phyloP scores from a whole-genome alignment of 2,888 invertebrate genomes.

The Cynaeus angustus region DNA sequence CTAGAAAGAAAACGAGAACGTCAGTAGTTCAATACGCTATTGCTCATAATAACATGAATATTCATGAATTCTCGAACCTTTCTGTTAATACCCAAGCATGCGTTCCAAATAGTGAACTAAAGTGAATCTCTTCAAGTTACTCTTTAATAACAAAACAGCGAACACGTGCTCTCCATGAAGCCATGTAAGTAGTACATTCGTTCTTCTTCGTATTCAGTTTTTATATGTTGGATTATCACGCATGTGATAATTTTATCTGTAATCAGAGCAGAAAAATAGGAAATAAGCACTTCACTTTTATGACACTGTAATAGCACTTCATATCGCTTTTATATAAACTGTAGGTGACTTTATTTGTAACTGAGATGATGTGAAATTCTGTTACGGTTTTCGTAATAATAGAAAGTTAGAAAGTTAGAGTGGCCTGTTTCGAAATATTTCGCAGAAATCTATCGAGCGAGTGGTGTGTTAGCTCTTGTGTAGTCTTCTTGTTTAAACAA shows the following conservation, averaged over 20 bases:
- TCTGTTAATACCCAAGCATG: constrained; percentile 5
- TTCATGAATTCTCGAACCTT: constrained; percentile 32
- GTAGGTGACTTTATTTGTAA: constrained; percentile 16
- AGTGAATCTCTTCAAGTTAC: constrained; percentile 20
- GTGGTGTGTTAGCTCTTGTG: background rate
- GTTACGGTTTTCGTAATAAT: background rate
- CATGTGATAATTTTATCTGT: constrained; percentile 11
- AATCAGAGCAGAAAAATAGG: constrained; percentile 12
- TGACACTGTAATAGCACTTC: constrained; percentile 30
- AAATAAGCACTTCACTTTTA: constrained; percentile 25
- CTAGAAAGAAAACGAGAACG: background rate
- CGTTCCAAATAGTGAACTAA: constrained; percentile 25
- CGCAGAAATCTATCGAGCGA: background rate
- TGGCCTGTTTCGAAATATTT: background rate
- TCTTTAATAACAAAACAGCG: constrained; percentile 14
- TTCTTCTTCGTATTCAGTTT: background rate
- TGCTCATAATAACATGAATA: constrained; percentile 22
- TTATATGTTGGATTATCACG: background rate
- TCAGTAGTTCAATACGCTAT: constrained; percentile 22
- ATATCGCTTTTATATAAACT: constrained; percentile 16
- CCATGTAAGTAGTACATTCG: constrained; percentile 7
- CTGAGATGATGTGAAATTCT: background rate
- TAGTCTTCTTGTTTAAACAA: constrained; percentile 10
- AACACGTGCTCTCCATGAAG: constrained; percentile 10
- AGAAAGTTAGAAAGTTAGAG: constrained; percentile 1